These are phyloP conservation scores for Falco concolor DNA, from an alignment of 2,797 vertebrate species.

Conservation along the genomic window DNA sequence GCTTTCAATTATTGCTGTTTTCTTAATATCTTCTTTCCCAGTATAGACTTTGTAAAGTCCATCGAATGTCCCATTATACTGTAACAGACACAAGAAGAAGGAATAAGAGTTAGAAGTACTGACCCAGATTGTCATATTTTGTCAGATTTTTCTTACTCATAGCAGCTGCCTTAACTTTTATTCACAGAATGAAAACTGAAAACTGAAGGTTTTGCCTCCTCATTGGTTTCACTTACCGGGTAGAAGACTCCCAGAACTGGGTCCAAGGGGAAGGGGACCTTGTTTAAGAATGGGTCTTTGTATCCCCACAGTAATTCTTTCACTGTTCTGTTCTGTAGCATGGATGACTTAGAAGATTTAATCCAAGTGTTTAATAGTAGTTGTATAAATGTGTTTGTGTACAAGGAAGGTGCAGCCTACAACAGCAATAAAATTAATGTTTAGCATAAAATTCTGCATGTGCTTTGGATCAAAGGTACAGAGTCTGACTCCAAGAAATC, in stretches of 20 bases:
- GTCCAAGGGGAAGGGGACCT: slow-evolving; percentile 25
- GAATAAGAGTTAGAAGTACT: background rate
- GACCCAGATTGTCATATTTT: background rate
- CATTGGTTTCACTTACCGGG: slow-evolving; percentile 75
- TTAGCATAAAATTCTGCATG: background rate
- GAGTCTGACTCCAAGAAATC: background rate
- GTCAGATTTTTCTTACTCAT: background rate
- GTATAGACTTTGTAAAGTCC: slow-evolving; percentile 83
- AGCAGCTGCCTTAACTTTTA: background rate
- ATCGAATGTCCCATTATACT: slow-evolving; percentile 88
- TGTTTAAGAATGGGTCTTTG: slow-evolving; percentile 76
- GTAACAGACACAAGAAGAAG: slow-evolving; percentile 33
- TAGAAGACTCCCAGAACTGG: slow-evolving; percentile 77
- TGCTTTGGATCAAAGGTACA: background rate
- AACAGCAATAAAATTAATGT: background rate
- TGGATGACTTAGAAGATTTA: slow-evolving; percentile 68
- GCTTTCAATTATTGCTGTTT: slow-evolving; percentile 81
- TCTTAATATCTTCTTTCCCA: slow-evolving; percentile 81
- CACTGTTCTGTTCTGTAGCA: slow-evolving; percentile 86
- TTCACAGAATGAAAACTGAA: background rate
- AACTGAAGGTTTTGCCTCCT: background rate
- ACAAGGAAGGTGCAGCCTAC: slow-evolving; percentile 78
- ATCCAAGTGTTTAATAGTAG: slow-evolving; percentile 55
- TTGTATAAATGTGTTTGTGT: background rate
- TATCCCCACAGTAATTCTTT: slow-evolving; percentile 93